Evolutionary conservation across 2,797 vertebrate species (phyloP).

Genomic region (Anas capensis): DNA sequence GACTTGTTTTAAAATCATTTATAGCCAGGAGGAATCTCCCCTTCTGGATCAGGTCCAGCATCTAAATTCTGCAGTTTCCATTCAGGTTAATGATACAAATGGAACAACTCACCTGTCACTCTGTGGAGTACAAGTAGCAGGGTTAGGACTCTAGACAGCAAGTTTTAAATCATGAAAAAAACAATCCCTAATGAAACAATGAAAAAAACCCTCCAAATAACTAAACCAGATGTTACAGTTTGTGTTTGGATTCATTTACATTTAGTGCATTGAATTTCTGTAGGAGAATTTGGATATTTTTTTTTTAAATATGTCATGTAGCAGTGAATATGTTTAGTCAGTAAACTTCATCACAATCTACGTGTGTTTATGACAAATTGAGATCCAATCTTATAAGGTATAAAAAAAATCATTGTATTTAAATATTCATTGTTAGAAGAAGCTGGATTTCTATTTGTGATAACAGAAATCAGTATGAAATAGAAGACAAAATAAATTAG

Average conservation of each 20-base stretch:
- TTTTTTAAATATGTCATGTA: conserved; percentile 18
- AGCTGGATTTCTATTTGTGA: conserved; percentile 44
- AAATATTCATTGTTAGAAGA: conserved; percentile 65
- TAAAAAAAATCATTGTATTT: conserved; percentile 67
- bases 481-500: conserved; percentile 25
- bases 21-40: not conserved
- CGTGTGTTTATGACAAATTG: conserved; percentile 42
- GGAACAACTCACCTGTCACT: not conserved
- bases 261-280: not conserved
- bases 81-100: not conserved
- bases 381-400: conserved; percentile 32
- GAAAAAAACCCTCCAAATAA: conserved; percentile 17
- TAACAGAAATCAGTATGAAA: conserved; percentile 41
- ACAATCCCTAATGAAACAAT: not conserved
- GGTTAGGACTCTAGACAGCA: not conserved
- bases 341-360: conserved; percentile 63
- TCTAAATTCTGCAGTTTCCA: not conserved
- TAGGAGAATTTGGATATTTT: not conserved
- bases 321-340: conserved; percentile 56
- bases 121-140: not conserved
- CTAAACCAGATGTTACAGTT: not conserved
- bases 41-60: not conserved
- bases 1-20: not conserved
- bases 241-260: conserved; percentile 1
- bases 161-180: not conserved